phyloP scores from a whole-genome alignment of 1,140 invertebrate genomes.

The Choristoneura fumiferana region DNA sequence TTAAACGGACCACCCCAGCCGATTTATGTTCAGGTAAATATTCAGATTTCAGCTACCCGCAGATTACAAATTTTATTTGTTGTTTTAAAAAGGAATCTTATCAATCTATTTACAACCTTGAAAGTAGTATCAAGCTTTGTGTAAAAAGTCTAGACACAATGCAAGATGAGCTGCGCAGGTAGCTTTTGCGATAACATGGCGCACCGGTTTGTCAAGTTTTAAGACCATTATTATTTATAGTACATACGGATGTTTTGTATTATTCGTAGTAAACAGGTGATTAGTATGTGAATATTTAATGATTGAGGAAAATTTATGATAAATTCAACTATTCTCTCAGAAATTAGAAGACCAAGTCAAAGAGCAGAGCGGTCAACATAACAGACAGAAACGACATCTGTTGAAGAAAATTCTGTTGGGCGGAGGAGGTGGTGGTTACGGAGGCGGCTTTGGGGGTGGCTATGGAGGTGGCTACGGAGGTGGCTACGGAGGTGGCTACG shows the following conservation, averaged over 20 bases:
- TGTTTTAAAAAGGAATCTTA: too few relatives aligned
- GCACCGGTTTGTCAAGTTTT: too few relatives aligned
- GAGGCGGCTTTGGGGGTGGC: slow-evolving; percentile 29
- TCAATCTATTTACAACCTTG: too few relatives aligned
- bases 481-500: slow-evolving; percentile 15
- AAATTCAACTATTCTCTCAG: slow-evolving; percentile 32
- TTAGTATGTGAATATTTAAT: too few relatives aligned
- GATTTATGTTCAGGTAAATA: slow-evolving; percentile 67
- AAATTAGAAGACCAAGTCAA: slow-evolving; percentile 62
- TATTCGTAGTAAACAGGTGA: slow-evolving; percentile 7
- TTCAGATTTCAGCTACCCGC: too few relatives aligned
- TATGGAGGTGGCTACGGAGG: slow-evolving; percentile 25
- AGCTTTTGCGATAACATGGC: too few relatives aligned
- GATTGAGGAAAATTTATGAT: neutral
- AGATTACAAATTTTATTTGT: too few relatives aligned
- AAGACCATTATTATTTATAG: too few relatives aligned
- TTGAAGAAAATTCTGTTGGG: slow-evolving; percentile 32
- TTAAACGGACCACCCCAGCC: slow-evolving; percentile 52
- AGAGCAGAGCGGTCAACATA: slow-evolving; percentile 21
- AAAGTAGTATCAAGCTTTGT: too few relatives aligned
- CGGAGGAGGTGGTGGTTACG: slow-evolving; percentile 29
- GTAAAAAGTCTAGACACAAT: too few relatives aligned
- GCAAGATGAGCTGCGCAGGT: too few relatives aligned
- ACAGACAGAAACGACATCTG: slow-evolving; percentile 53
- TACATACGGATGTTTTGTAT: slow-evolving; percentile 7